Conservation (phyloP, 2,888 invertebrate species). For the Hypolimnas misippus region DNA sequence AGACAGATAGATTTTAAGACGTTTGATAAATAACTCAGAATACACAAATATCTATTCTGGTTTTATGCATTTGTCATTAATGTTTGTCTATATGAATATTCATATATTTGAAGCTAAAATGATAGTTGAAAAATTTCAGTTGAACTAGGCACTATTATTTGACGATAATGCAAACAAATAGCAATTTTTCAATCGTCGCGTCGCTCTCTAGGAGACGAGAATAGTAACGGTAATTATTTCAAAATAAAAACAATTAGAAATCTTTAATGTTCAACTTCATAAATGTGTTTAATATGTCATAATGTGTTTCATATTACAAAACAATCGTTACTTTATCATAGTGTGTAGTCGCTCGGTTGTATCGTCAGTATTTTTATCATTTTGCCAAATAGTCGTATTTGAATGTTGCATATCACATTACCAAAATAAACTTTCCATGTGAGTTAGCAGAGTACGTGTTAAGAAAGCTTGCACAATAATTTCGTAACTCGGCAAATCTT, state of each 20-base stretch:
- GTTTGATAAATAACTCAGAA: not conserved
- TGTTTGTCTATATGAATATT: no score
- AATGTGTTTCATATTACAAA: not conserved
- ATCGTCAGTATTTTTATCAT: not conserved
- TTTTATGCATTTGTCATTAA: constrained; percentile 3
- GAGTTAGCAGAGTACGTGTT: no score
- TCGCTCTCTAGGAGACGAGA: no score
- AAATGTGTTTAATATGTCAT: not conserved
- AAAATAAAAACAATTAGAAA: not conserved
- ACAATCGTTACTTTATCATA: not conserved
- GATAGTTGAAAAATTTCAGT: no score
- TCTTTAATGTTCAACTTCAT: not conserved
- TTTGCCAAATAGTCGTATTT: no score
- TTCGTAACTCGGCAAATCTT: not conserved
- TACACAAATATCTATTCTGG: not conserved
- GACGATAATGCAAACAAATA: no score
- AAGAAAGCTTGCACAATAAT: not conserved
- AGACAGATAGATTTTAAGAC: no score
- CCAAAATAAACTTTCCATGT: not conserved
- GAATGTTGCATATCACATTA: not conserved
- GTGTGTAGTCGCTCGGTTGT: not conserved
- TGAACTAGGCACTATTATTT: no score
- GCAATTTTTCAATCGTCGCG: no score
- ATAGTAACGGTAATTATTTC: no score
- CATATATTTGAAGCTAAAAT: no score